phyloP scores from a whole-genome alignment of 2,888 invertebrate genomes.

The Melanophora roralis region DNA sequence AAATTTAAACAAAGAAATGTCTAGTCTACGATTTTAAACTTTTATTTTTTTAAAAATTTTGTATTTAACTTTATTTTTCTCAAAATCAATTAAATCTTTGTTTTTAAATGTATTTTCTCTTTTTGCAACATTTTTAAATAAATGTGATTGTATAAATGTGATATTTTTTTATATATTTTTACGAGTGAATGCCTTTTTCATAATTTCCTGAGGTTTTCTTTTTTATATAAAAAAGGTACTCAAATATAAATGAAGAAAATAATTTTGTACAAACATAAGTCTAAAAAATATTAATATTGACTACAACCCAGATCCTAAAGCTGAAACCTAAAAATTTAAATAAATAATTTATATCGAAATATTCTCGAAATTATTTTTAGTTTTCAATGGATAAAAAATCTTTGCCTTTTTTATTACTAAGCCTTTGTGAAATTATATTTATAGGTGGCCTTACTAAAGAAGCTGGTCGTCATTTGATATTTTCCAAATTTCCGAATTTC shows the following conservation, averaged over 20 bases:
- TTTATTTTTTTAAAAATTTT: slow-evolving; percentile 48
- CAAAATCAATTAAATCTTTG: slow-evolving; percentile 34
- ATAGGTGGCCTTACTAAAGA: no score
- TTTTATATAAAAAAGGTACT: slow-evolving; percentile 34
- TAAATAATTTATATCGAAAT: not conserved
- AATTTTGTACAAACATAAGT: no score
- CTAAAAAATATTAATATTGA: slow-evolving; percentile 22
- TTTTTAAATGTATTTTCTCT: not conserved
- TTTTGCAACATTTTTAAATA: slow-evolving; percentile 20
- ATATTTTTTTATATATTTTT: slow-evolving; percentile 19
- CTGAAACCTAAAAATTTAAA: not conserved
- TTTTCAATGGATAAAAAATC: no score
- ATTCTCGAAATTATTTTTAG: slow-evolving; percentile 19
- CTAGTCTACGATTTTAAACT: slow-evolving; percentile 42
- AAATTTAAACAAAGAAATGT: slow-evolving; percentile 6
- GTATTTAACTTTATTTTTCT: not conserved
- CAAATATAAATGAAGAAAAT: slow-evolving; percentile 15
- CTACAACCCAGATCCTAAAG: slow-evolving; percentile 58
- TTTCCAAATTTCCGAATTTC: no score
- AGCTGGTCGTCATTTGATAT: no score
- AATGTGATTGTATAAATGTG: not conserved
- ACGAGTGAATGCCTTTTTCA: slow-evolving; percentile 53
- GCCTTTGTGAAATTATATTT: no score
- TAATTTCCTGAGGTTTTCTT: slow-evolving; percentile 60
- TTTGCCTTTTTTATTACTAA: no score